These are phyloP conservation scores for Vollenhovia emeryi DNA, from an alignment of 1,140 invertebrate species.

Conservation along the genomic window DNA sequence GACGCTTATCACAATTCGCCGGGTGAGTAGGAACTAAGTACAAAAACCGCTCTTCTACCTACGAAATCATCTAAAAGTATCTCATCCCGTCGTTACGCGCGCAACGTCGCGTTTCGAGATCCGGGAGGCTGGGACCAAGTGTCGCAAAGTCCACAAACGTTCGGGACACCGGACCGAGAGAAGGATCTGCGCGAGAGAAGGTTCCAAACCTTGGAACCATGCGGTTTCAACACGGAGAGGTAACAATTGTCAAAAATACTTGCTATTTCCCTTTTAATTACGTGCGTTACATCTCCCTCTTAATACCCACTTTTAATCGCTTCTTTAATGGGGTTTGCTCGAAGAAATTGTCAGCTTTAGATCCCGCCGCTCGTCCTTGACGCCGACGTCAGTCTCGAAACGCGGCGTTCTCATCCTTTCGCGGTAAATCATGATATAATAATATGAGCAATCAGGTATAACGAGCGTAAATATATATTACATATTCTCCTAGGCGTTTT, in stretches of 20 bases:
- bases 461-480: constrained; percentile 60
- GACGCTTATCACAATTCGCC: constrained; percentile 44
- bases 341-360: not conserved
- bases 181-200: not conserved
- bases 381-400: constrained; percentile 24
- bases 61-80: constrained; percentile 50
- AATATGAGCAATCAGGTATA: constrained; percentile 56
- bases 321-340: not conserved
- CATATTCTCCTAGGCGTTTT: constrained; percentile 57
- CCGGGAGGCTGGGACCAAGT: not conserved
- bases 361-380: not conserved
- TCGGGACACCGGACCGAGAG: not conserved
- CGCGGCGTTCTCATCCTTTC: constrained; percentile 11
- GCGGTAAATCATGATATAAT: constrained; percentile 48
- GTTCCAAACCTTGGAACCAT: not conserved
- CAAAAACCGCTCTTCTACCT: constrained; percentile 20
- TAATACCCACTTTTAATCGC: not conserved
- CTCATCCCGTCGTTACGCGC: not conserved
- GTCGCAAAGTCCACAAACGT: not conserved
- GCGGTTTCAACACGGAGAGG: not conserved
- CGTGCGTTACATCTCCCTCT: not conserved
- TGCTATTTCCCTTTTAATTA: not conserved
- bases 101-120: constrained; percentile 32
- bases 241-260: not conserved
- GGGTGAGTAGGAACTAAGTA: constrained; percentile 48